Evolutionary conservation across 2,888 invertebrate genomes (phyloP), one percentile per base, ranked within the genome.

Genomic region (Anthoptus insignis): DNA sequence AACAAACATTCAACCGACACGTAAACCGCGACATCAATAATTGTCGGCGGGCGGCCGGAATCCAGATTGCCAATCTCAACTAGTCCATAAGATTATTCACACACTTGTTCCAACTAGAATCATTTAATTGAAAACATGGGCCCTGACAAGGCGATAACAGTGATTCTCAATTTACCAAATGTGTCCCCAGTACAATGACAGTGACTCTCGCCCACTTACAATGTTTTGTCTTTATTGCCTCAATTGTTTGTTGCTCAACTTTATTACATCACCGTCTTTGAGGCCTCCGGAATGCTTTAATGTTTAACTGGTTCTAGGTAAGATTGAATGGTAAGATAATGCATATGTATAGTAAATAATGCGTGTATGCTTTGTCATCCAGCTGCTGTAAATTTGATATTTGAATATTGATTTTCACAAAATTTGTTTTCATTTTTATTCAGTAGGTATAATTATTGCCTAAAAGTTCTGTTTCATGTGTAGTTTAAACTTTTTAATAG

Each of bases 181-280:
- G 49, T 49, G 47, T 78, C 66, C 77, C 74, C 80, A 80, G 78
- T 78, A 79, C 82, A 84, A 85, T 85, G 86, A 84, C 82, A 84
- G 81, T 80, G 79, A 81, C 86, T 84, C 82, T 80, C 78, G 80
- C 74, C 83, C 82, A 84, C 87, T 84, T 82, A 81, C 77, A 81
- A 79, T 82, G 83, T 84, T 89, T 84, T 83, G 80, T 84, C 83
- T 88, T 86, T 85, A 89, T 91, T 87, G 86, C 82, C 76, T 85
- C 89, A 88, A 91, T 89, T 89, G 88, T 86, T 82, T 84, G 84
- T 88, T 87, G 86, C 85, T 84, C 84, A 84, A 87, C 84, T 81
- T 80, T 14, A 42, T 73, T 73, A 73, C 71, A 71, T 68, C 73
- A 75, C 65, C 64, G 14, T 67, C 57, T 60, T 37, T 67, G 21